Base-by-base conservation (phyloP, 1,140 invertebrate species). In the Achatina immaculata region DNA sequence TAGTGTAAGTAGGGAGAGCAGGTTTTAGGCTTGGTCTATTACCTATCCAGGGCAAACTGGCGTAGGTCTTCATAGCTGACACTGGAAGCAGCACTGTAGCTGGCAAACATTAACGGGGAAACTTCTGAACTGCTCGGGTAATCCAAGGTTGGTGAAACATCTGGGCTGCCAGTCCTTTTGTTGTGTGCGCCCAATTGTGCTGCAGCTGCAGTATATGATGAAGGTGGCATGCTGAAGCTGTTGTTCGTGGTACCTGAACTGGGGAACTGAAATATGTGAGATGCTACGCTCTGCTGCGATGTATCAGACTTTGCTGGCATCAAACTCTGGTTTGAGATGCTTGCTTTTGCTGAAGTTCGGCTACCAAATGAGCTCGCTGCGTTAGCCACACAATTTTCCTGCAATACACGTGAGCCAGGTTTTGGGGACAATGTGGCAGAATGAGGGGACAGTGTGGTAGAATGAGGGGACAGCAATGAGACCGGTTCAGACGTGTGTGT, bases 21-120 rank as follows among this genome's bases (percentile, higher is more conserved):
- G 78, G 78, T 45, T 55, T 14, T 38, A 71, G 34, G 62, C n/a
- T 19, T 42, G 71, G 43, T 34, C 42, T 42, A 81, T 87, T 90
- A 90, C 86, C 86, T 90, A 85, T 96, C 94, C 87, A 96, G 94
- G 9, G 96, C 95, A 92, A 98, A 97, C 87, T 97, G 96, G 40
- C 97, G 91, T 58, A 98, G 91, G 93, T 98, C 96, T 91, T 98
- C 96, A 86, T 96, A 97, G 74, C 96, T 97, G 0, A 97, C 96
- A 85, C 96, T 96, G 89, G 90, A 89, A 31, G 87, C 86, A 81
- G 85, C 85, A 84, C 88, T 90, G 86, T 90, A 90, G 83, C 87
- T 88, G 65, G 86, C 86, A 65, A 87, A 83, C 83, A 88, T 85
- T 34, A 85, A 82, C 31, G 88, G 87, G 14, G 87, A 86, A 28